phyloP scores from a whole-genome alignment of 2,888 invertebrate genomes.

The Mythimna impura region DNA sequence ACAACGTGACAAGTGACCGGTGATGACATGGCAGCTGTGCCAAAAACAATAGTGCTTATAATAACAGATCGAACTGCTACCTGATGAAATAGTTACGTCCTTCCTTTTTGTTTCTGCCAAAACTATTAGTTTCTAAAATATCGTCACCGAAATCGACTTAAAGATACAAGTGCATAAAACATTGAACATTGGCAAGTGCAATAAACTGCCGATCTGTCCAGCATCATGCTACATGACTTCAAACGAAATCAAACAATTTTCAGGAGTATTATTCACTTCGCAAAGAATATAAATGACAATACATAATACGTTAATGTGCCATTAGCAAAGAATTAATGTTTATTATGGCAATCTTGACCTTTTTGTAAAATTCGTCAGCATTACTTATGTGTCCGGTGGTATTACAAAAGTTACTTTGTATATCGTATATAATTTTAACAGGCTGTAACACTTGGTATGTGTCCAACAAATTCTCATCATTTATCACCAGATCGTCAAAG shows the following conservation, averaged over 20 bases:
- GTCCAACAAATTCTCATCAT: slow-evolving; percentile 61
- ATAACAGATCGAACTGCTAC: slow-evolving; percentile 46
- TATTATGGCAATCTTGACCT: slow-evolving; percentile 51
- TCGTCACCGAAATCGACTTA: not conserved
- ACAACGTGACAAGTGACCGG: slow-evolving; percentile 58
- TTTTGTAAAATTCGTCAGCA: slow-evolving; percentile 54
- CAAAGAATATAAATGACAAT: slow-evolving; percentile 60
- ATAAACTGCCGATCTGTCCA: slow-evolving; percentile 30
- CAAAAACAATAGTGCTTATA: slow-evolving; percentile 62
- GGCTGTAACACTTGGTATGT: slow-evolving; percentile 53
- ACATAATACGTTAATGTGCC: slow-evolving; percentile 60
- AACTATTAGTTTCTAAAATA: slow-evolving; percentile 18
- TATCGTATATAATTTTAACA: slow-evolving; percentile 55
- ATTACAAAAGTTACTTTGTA: slow-evolving; percentile 56
- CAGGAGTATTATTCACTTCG: slow-evolving; percentile 45
- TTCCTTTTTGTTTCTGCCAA: slow-evolving; percentile 23
- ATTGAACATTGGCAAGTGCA: slow-evolving; percentile 1
- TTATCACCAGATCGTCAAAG: slow-evolving; percentile 63
- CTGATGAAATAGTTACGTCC: slow-evolving; percentile 30
- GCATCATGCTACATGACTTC: slow-evolving; percentile 34
- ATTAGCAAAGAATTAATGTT: slow-evolving; percentile 59
- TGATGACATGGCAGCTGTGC: slow-evolving; percentile 60
- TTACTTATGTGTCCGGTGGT: slow-evolving; percentile 53
- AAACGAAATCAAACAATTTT: slow-evolving; percentile 46
- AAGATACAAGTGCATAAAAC: slow-evolving; percentile 23